Conservation (phyloP, 2,113 vertebrate genomes). For the Propithecus coquereli region DNA sequence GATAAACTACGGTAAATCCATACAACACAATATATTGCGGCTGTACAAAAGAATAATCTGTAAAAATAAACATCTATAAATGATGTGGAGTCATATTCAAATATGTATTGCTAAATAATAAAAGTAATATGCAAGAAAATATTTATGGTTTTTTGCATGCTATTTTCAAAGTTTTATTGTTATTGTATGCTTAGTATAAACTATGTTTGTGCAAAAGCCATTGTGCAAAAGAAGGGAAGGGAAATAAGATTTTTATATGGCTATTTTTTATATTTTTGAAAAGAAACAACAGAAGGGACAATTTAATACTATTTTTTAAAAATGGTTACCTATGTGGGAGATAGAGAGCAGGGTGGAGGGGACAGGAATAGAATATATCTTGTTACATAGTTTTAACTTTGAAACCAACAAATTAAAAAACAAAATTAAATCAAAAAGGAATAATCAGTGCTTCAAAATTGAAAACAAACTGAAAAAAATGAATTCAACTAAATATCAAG, state of each 20-base stretch:
- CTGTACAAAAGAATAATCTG: not conserved
- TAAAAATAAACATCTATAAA: not conserved
- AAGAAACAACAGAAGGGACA: not conserved
- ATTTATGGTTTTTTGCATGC: not conserved
- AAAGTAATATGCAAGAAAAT: not conserved
- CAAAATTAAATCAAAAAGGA: not conserved
- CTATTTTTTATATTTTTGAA: conserved; percentile 10
- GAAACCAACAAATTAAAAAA: not conserved
- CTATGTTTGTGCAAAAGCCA: no score
- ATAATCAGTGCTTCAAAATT: not conserved
- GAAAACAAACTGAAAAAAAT: conserved; percentile 4
- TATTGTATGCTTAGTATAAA: not conserved
- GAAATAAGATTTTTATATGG: not conserved
- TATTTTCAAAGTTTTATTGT: not conserved
- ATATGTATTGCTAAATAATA: not conserved
- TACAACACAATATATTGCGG: not conserved
- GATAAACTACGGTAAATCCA: not conserved
- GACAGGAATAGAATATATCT: not conserved
- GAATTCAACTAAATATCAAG: not conserved
- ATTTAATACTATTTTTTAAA: not conserved
- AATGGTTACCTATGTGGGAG: not conserved
- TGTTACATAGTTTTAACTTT: not conserved
- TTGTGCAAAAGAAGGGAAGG: not conserved
- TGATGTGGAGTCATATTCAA: not conserved
- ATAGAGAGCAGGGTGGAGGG: not conserved